Evolutionary conservation across 2,888 invertebrate genomes (phyloP).

Genomic region (Pristionchus exspectatus): DNA sequence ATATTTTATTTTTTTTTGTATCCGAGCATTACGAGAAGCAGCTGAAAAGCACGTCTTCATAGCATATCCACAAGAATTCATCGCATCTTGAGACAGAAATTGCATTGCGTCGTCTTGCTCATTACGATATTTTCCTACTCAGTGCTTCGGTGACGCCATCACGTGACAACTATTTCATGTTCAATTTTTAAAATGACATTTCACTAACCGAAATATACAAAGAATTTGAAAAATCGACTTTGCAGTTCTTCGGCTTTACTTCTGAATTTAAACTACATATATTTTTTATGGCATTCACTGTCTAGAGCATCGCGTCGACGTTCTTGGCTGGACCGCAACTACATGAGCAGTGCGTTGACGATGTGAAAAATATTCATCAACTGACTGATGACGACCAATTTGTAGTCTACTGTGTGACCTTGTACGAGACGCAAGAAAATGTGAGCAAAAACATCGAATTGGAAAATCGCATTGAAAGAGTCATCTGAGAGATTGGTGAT

Average conservation of each 20-base stretch:
- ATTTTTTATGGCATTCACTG: too few relatives aligned
- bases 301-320: too few relatives aligned
- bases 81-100: too few relatives aligned
- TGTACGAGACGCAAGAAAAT: background rate
- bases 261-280: background rate
- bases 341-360: background rate
- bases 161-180: background rate
- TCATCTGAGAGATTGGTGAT: too few relatives aligned
- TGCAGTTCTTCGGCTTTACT: background rate
- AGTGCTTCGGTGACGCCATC: too few relatives aligned
- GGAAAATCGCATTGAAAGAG: too few relatives aligned
- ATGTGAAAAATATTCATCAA: background rate
- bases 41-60: too few relatives aligned
- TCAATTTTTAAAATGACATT: background rate
- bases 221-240: background rate
- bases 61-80: too few relatives aligned
- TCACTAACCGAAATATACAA: background rate
- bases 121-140: too few relatives aligned
- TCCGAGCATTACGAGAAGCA: too few relatives aligned
- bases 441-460: background rate
- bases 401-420: background rate
- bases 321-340: background rate
- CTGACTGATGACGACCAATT: background rate
- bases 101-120: too few relatives aligned
- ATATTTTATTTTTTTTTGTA: too few relatives aligned